These are phyloP conservation scores for Platypus cylindrus DNA, from an alignment of 2,888 invertebrate species.

Conservation along the genomic window DNA sequence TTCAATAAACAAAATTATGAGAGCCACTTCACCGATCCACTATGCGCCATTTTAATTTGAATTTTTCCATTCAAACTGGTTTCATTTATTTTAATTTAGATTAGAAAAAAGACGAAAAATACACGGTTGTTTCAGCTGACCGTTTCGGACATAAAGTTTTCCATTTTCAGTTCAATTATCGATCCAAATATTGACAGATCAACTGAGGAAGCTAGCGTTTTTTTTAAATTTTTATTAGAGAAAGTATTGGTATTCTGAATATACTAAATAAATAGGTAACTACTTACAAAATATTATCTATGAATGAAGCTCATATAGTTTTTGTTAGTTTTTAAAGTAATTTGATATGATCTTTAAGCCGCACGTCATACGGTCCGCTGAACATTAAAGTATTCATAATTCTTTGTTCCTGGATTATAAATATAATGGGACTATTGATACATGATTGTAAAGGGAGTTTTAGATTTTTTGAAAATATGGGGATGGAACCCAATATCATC, in stretches of 20 bases:
- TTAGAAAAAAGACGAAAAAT: no score
- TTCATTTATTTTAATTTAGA: slow-evolving; percentile 8
- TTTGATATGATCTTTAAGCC: slow-evolving; percentile 30
- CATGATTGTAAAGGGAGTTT: slow-evolving; percentile 26
- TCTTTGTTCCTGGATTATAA: slow-evolving; percentile 30
- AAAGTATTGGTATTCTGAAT: no score
- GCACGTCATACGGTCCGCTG: slow-evolving; percentile 30
- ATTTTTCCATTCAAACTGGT: slow-evolving; percentile 3
- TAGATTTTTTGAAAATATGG: slow-evolving; percentile 27
- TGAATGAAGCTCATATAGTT: no score
- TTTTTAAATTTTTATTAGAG: no score
- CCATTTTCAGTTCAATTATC: no score
- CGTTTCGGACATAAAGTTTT: no score
- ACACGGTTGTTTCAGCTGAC: no score
- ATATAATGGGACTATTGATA: slow-evolving; percentile 31
- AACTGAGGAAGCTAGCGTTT: no score
- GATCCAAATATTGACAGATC: not conserved
- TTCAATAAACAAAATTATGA: slow-evolving; percentile 19
- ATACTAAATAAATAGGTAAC: no score
- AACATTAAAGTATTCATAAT: slow-evolving; percentile 30
- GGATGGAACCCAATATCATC: slow-evolving; percentile 26
- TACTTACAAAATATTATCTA: no score
- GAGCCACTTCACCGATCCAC: slow-evolving; percentile 21
- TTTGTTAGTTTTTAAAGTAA: slow-evolving; percentile 27
- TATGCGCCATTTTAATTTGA: slow-evolving; percentile 8